phyloP scores from a whole-genome alignment of 35 echinoderm and acorn worm genomes.

The Eucidaris tribuloides region DNA sequence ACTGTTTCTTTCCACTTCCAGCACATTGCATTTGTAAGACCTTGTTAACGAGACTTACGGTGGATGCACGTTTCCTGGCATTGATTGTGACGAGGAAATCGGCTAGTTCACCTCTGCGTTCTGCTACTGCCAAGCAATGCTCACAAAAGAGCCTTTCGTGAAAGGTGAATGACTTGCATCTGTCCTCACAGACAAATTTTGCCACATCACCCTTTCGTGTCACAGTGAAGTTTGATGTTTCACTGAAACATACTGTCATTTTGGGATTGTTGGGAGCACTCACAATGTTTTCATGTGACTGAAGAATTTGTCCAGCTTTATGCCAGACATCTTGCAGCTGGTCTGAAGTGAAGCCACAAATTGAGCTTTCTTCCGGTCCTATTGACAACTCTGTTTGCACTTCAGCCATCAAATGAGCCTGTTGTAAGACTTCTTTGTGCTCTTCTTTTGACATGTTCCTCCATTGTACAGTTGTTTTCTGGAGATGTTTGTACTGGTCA shows the following conservation, averaged over 20 bases:
- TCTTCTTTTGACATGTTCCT: too few relatives aligned
- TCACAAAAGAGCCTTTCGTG: conserved; percentile 17
- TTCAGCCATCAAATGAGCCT: background rate
- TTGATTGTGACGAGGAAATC: conserved; percentile 21
- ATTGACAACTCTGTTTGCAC: conserved; percentile 22
- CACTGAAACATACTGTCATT: conserved; percentile 24
- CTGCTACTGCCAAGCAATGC: conserved; percentile 23
- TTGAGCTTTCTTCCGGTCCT: conserved; percentile 15
- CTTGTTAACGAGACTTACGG: background rate
- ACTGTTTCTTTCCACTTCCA: background rate
- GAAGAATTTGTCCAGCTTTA: conserved; percentile 22
- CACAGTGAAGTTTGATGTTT: conserved; percentile 21
- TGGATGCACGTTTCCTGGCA: conserved; percentile 19
- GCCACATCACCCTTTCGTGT: conserved; percentile 8
- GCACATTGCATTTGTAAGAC: background rate
- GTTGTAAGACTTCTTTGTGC: too few relatives aligned
- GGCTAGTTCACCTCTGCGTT: conserved; percentile 14
- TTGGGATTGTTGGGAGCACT: conserved; percentile 19
- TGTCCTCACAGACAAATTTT: conserved; percentile 32
- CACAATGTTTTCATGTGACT: conserved; percentile 27
- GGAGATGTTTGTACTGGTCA: conserved; percentile 4
- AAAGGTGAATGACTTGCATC: conserved; percentile 15
- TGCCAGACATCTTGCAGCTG: conserved; percentile 15
- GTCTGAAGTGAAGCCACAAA: conserved; percentile 33
- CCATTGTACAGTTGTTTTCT: background rate